These are phyloP conservation scores for Lytechinus variegatus DNA, from an alignment of 35 echinoderm and acorn worm species.

Conservation along the genomic window DNA sequence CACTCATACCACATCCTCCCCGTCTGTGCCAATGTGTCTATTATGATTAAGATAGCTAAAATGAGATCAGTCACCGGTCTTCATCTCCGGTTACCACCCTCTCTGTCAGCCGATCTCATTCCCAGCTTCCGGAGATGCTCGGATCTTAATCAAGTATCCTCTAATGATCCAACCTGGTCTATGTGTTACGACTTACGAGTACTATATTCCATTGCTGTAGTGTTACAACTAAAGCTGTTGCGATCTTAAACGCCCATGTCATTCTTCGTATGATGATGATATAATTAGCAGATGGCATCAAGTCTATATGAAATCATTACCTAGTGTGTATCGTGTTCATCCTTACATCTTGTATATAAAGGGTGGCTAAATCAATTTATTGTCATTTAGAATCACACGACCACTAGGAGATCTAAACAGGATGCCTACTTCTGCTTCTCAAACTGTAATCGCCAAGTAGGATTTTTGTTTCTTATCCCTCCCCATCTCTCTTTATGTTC, in stretches of 20 bases:
- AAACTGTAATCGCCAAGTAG: not conserved
- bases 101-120: not conserved
- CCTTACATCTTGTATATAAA: not conserved
- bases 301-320: not conserved
- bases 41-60: not conserved
- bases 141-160: not conserved
- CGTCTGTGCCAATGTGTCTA: constrained; percentile 24
- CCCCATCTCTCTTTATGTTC: not conserved
- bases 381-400: not conserved
- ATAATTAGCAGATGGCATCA: constrained; percentile 12
- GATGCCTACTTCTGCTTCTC: not conserved
- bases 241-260: not conserved
- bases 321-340: not conserved
- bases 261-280: not conserved
- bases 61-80: constrained; percentile 22
- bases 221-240: not conserved
- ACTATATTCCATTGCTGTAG: too few relatives aligned
- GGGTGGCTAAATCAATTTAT: not conserved
- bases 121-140: not conserved
- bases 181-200: too few relatives aligned
- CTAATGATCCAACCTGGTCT: not conserved
- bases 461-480: not conserved
- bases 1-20: constrained; percentile 20
- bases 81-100: not conserved
- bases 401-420: not conserved